Evolutionary conservation across 2,888 invertebrate genomes (phyloP), one percentile per base, ranked within the genome.

Genomic region (Andricus quercusramuli): DNA sequence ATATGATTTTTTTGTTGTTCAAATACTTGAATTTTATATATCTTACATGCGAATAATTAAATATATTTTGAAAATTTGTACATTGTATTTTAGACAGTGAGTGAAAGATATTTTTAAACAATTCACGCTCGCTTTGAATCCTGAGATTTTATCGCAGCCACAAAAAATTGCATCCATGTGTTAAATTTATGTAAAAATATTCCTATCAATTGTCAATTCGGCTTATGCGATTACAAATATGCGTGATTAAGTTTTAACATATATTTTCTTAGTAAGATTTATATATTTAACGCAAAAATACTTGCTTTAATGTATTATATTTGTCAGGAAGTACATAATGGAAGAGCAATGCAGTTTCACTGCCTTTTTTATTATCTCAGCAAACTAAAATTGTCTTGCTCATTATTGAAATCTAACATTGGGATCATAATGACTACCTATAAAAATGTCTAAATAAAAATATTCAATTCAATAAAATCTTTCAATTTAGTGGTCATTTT

Each of bases 241-340:
- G 9, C 51, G 32, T 70, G 70, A 70, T 70, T 51, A 32, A 51
- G 29, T 70, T 59, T 59, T 22, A 13, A 22, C 22, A 70, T 70
- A 70, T 51, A 51, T 51, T 32, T 70, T 51, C 51, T 5, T 70
- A 70, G 29, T 70, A 70, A 70, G 29, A 51, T 70, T 70, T n/a
- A 70, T 70, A 70, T 47, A 70, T 44, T 47, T 44, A 67, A 22
- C 59, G 3, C 6, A 59, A 59, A 59, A 59, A 59, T 56, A 59
- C 22, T 22, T 59, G 59, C 47, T 47, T 70, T 51, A 47, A 51
- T 70, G 25, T 51, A 70, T 51, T 70, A 70, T 29, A 51, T 47
- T 70, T 51, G 29, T 44, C 70, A 47, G 51, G 51, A 70, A 70
- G 70, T 29, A 47, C 25, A 51, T 47, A 51, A 51, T 70, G 47